These are phyloP conservation scores for Hydractinia symbiolongicarpus DNA, from an alignment of 30 jellyfish, hydroid and myxozoan species.

Conservation along the genomic window DNA sequence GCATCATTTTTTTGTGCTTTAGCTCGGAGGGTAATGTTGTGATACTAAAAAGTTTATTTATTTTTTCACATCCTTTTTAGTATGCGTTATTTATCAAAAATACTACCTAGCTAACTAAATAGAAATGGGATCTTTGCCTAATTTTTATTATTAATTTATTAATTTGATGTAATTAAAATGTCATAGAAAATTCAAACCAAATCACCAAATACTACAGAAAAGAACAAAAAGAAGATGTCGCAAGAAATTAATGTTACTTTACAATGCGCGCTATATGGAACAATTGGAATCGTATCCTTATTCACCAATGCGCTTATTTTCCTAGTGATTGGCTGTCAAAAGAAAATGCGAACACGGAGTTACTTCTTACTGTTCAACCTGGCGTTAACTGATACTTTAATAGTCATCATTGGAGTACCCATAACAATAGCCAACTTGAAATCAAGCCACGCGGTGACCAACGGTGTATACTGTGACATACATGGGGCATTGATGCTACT, in stretches of 20 bases:
- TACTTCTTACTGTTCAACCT: conserved; percentile 1
- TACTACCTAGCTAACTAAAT: no score
- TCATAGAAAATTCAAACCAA: no score
- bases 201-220: no score
- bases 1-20: no score
- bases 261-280: conserved; percentile 14
- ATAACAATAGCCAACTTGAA: conserved; percentile 7
- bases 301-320: neutral
- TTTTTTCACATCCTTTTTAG: no score
- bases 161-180: no score
- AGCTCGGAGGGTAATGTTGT: no score
- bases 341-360: conserved; percentile 20
- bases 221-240: neutral
- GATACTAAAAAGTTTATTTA: no score
- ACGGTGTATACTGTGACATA: conserved; percentile 14
- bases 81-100: no score
- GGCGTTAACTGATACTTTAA: conserved; percentile 19
- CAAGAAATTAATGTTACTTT: neutral
- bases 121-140: no score
- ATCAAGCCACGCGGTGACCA: neutral
- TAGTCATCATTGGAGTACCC: conserved; percentile 23
- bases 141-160: no score
- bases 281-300: conserved; percentile 21
- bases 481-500: conserved; percentile 12
- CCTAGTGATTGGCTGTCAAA: conserved; percentile 1